Evolutionary conservation across 2,797 vertebrate genomes (phyloP), one percentile per base, ranked within the genome.

Genomic region (Echeneis naucrates): DNA sequence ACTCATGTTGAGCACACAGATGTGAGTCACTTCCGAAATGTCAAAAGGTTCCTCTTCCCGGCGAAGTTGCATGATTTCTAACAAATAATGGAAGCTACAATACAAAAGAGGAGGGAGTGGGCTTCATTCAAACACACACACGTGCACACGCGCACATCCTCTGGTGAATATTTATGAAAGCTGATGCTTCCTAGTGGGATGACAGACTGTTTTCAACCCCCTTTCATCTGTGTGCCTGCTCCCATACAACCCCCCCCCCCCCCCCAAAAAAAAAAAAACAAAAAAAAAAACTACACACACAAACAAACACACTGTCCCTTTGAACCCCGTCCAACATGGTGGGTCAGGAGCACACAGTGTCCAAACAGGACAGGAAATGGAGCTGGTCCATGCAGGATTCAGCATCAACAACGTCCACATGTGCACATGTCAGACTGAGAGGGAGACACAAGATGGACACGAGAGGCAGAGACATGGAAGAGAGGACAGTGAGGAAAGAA

Each of bases 151-250:
- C n/a, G 42, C 60, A 57, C 45, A 44, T 32, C 50, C 77, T 64
- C 79, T 62, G 71, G 80, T 81, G 83, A 87, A 85, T 89, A 86
- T 91, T 81, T 16, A 87, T 86, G 88, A 83, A 84, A 61, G 64
- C 55, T 80, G 74, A 79, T 80, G 78, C 60, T 81, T 88, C 82
- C 87, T 86, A 50, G 65, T 67, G 79, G 70, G 78, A 83, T 71
- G 85, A 84, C 83, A 82, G 80, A 67, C 86, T 86, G 81, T 85
- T 89, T 83, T 81, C 80, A 75, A 67, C 66, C 80, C 68, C 24
- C 85, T 90, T 89, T 92, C 84, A 92, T 90, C 83, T 85, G 60
- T 40, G 50, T 65, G 64, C 68, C 77, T 64, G 74, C 80, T 78
- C 61, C 55, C 27, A 52, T 77, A 68, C 13, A 21, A 56, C 54